Evolutionary conservation across 2,888 invertebrate genomes (phyloP).

Genomic region (Tinea semifulvella): DNA sequence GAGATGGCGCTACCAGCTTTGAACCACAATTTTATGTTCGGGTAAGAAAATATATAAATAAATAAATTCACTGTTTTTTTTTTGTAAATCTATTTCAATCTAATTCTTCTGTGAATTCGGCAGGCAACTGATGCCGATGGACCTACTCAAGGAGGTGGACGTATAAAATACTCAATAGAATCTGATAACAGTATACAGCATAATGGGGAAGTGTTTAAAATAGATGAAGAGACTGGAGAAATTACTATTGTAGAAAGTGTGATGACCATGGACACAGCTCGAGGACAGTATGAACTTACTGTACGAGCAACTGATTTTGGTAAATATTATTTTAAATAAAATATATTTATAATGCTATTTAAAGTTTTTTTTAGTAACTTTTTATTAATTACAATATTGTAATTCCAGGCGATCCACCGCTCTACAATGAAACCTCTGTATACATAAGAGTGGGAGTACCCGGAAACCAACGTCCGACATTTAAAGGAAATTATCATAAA

Average conservation of each 20-base stretch:
- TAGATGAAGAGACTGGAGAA: conserved; percentile 77
- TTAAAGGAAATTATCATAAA: conserved; percentile 75
- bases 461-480: conserved; percentile 83
- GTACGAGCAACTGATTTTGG: conserved; percentile 78
- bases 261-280: conserved; percentile 76
- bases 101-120: conserved; percentile 14
- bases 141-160: conserved; percentile 74
- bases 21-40: conserved; percentile 82
- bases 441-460: conserved; percentile 80
- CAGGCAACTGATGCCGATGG: conserved; percentile 82
- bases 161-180: conserved; percentile 71
- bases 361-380: neutral
- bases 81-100: conserved; percentile 5
- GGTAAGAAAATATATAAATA: conserved; percentile 48
- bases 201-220: conserved; percentile 69
- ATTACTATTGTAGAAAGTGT: conserved; percentile 70
- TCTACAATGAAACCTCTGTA: conserved; percentile 72
- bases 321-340: conserved; percentile 23
- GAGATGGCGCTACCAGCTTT: conserved; percentile 79
- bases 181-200: conserved; percentile 74
- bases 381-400: conserved; percentile 11
- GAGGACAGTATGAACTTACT: conserved; percentile 76
- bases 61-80: conserved; percentile 3
- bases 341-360: conserved; percentile 12
- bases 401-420: conserved; percentile 64